Percentiles rank a stretch among this genome's conserved stretches.
These are phyloP conservation scores for Hyperoodon ampullatus DNA, from an alignment of 2,113 vertebrate species.

Conservation along the genomic window DNA sequence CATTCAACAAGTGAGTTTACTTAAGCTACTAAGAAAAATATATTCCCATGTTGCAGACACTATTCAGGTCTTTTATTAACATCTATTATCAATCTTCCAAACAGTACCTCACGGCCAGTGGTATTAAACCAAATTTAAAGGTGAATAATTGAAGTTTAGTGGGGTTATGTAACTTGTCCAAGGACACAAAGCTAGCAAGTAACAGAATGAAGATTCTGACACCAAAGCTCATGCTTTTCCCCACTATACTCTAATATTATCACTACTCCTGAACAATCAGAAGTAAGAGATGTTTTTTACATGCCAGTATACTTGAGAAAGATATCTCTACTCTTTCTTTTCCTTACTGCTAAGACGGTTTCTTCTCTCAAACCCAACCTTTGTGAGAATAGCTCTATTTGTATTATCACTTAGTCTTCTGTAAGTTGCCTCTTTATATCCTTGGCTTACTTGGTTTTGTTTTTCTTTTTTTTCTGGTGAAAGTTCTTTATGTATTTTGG, in stretches of 20 bases:
- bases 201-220: slow-evolving; percentile 35
- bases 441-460: neutral
- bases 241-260: neutral
- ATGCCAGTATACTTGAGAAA: slow-evolving; percentile 20
- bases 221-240: neutral
- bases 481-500: neutral
- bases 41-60: neutral
- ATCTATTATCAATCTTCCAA: neutral
- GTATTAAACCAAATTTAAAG: neutral
- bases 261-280: neutral
- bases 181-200: neutral
- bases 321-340: slow-evolving; percentile 64
- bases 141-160: neutral
- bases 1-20: slow-evolving; percentile 48
- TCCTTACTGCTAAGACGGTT: slow-evolving; percentile 18
- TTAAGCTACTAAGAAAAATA: neutral
- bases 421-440: neutral
- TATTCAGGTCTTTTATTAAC: neutral
- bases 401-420: neutral
- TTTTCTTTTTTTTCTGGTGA: neutral
- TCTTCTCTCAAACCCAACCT: neutral
- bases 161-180: neutral
- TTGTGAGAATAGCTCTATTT: neutral
- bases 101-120: neutral
- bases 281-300: neutral